phyloP scores from a whole-genome alignment of 2,888 invertebrate species.

The Cyaniris semiargus region DNA sequence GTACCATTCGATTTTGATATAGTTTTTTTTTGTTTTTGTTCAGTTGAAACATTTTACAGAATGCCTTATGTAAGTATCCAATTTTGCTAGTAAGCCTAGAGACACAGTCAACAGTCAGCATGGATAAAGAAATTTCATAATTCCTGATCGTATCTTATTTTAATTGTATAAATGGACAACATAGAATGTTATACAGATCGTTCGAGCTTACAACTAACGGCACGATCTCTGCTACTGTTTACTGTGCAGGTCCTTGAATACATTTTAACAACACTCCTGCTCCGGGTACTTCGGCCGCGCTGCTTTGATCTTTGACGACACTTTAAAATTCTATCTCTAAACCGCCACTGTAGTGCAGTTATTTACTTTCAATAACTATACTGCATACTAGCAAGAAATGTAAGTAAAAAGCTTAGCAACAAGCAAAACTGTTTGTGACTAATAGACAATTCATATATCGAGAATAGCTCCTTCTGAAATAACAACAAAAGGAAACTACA shows the following conservation, averaged over 20 bases:
- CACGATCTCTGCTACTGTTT: conserved; percentile 63
- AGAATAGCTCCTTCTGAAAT: too few species aligned
- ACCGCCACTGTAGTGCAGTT: conserved; percentile 37
- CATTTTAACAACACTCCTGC: conserved; percentile 68
- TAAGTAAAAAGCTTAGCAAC: too few species aligned
- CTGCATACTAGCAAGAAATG: background rate
- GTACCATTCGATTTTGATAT: too few species aligned
- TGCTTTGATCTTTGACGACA: conserved; percentile 73
- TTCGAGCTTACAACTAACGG: conserved; percentile 43
- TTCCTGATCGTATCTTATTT: too few species aligned
- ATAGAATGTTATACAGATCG: background rate
- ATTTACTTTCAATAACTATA: conserved; percentile 14
- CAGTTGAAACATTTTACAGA: too few species aligned
- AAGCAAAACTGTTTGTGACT: background rate
- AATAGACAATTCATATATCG: background rate
- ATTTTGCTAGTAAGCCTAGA: too few species aligned
- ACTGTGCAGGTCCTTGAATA: conserved; percentile 72
- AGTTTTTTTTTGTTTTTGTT: too few species aligned
- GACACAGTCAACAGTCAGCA: too few species aligned
- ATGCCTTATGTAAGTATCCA: too few species aligned
- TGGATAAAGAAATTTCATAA: too few species aligned
- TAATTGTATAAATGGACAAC: too few species aligned
- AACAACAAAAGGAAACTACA: background rate
- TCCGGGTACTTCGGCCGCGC: conserved; percentile 58
- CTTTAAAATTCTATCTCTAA: conserved; percentile 51